Evolutionary conservation across 1,140 invertebrate species (phyloP).

Genomic region (Temnothorax curvispinosus): DNA sequence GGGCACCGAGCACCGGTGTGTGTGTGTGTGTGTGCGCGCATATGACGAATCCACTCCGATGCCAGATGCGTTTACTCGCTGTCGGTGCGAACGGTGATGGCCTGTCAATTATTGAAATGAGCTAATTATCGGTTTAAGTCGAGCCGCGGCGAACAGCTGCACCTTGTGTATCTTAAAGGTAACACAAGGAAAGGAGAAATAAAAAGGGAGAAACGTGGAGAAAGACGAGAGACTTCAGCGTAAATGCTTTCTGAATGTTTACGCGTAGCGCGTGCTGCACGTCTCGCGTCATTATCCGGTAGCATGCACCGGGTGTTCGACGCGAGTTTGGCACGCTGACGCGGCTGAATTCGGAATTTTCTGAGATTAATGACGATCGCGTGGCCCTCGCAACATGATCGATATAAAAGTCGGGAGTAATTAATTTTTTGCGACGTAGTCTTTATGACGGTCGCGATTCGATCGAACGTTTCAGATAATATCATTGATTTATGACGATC

Average conservation of each 20-base stretch:
- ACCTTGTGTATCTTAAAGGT: constrained; percentile 39
- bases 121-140: constrained; percentile 82
- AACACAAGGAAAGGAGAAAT: neutral
- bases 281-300: constrained; percentile 67
- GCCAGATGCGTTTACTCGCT: constrained; percentile 80
- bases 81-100: constrained; percentile 67
- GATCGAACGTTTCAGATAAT: constrained; percentile 17
- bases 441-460: constrained; percentile 17
- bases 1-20: neutral
- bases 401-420: constrained; percentile 26
- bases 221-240: constrained; percentile 4
- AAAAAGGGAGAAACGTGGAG: neutral
- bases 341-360: constrained; percentile 44
- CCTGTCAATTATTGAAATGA: constrained; percentile 86
- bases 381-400: constrained; percentile 34
- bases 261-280: constrained; percentile 67
- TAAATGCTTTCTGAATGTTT: neutral
- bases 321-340: constrained; percentile 52
- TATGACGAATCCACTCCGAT: constrained; percentile 17
- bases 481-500: constrained; percentile 43
- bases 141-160: constrained; percentile 74
- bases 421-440: constrained; percentile 54
- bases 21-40: neutral
- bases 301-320: constrained; percentile 59
- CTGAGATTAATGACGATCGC: constrained; percentile 56